Percentiles rank a stretch among this genome's conserved stretches.
Evolutionary conservation across 2,888 invertebrate species (phyloP).

Genomic region (Gortyna flavago): DNA sequence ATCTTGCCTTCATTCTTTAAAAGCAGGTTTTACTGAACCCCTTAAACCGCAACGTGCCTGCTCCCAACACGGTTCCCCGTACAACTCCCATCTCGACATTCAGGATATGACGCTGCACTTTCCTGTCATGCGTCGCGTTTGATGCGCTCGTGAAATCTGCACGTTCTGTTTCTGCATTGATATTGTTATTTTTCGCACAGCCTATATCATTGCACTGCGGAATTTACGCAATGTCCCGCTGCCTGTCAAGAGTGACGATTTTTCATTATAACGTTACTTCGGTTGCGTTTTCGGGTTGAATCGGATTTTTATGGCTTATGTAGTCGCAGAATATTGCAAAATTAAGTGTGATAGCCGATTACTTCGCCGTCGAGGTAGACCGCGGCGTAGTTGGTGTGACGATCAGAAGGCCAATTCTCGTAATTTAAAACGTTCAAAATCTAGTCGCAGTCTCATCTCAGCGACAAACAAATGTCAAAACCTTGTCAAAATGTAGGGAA

Average conservation of each 20-base stretch:
- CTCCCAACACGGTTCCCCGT: not conserved
- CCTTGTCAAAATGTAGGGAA: too few relatives aligned
- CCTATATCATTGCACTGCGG: slow-evolving; percentile 45
- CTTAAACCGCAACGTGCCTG: slow-evolving; percentile 13
- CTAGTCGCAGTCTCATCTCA: too few relatives aligned
- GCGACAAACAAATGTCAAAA: too few relatives aligned
- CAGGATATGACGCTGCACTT: slow-evolving; percentile 84
- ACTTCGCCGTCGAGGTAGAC: not conserved
- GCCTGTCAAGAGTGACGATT: slow-evolving; percentile 24
- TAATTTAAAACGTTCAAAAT: too few relatives aligned
- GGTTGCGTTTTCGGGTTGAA: slow-evolving; percentile 4
- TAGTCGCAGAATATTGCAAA: not conserved
- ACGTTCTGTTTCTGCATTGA: slow-evolving; percentile 68
- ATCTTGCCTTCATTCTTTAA: not conserved
- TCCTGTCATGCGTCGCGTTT: slow-evolving; percentile 75
- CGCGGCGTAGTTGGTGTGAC: not conserved
- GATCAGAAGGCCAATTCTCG: too few relatives aligned
- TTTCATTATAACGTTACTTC: slow-evolving; percentile 18
- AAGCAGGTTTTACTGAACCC: not conserved
- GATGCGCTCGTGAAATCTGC: slow-evolving; percentile 79
- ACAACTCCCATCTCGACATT: slow-evolving; percentile 65
- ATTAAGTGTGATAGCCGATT: not conserved
- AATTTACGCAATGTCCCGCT: slow-evolving; percentile 33
- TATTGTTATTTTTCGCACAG: slow-evolving; percentile 68
- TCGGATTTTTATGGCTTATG: slow-evolving; percentile 4